These are phyloP conservation scores for Danaus chrysippus DNA, from an alignment of 2,888 invertebrate genomes.

Conservation along the genomic window DNA sequence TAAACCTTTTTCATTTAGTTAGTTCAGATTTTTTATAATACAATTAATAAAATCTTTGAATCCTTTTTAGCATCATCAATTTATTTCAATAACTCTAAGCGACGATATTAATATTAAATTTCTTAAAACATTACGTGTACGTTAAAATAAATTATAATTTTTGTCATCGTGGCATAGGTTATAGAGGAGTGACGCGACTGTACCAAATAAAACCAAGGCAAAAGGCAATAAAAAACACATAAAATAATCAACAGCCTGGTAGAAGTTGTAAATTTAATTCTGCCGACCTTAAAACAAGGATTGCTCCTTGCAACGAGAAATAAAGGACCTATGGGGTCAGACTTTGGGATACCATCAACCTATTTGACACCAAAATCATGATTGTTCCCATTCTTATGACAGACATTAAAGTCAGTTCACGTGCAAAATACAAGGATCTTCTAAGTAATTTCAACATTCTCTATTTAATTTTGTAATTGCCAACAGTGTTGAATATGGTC, in stretches of 20 bases:
- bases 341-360: slow-evolving; percentile 11
- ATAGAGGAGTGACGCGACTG: slow-evolving; percentile 8
- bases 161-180: not conserved
- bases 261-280: slow-evolving; percentile 53
- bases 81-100: not conserved
- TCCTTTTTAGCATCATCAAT: too few species aligned
- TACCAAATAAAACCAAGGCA: slow-evolving; percentile 39
- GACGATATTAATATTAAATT: not conserved
- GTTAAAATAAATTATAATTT: not conserved
- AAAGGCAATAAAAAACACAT: slow-evolving; percentile 59
- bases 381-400: slow-evolving; percentile 3
- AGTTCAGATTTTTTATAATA: too few species aligned
- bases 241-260: slow-evolving; percentile 44
- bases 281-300: slow-evolving; percentile 47
- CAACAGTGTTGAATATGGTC: not conserved
- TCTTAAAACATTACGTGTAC: not conserved
- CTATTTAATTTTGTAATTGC: not conserved
- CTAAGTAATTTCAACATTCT: too few species aligned
- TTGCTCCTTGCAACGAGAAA: slow-evolving; percentile 26
- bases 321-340: slow-evolving; percentile 20
- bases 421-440: too few species aligned
- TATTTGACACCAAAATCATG: not conserved
- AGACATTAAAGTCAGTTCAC: not conserved
- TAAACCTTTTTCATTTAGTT: too few species aligned
- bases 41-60: too few species aligned